Evolutionary conservation across 2,888 invertebrate species (phyloP), one percentile per base, ranked within the genome.

Genomic region (Syrista parreyssii): DNA sequence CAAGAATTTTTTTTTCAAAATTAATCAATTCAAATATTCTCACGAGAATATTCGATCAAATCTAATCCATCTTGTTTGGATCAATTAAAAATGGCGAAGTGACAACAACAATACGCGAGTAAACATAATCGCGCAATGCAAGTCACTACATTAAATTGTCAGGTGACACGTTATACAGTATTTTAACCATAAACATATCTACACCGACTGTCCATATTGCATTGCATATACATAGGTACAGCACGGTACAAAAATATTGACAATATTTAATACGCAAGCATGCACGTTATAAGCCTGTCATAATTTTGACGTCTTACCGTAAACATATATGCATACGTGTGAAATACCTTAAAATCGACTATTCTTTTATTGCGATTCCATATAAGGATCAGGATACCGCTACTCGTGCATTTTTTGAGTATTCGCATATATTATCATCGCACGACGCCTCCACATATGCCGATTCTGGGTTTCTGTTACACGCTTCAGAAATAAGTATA

Each of bases 401-500:
- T 55, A 55, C 23, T 23, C 55, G 23, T 55, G 55, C 71, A 33
- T 12, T 33, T 31, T 71, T 33, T 33, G 3, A 74, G 30, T 23
- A 23, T 36, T 34, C 74, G 36, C 12, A 23, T 35, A 34, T 30
- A 74, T 35, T 33, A 34, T 30, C 12, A 11, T n/a, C 15, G 36
- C 32, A 32, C 23, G 33, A 77, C 75, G 78, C 78, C 68, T 75
- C 36, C 32, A 34, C 68, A 12, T 73, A 71, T 40, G 68, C 71
- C 31, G 69, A 75, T 78, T 78, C 78, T 78, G 78, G 78, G 78
- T 78, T 78, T 78, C 68, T 78, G 78, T 78, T 75, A 78, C 78
- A 36, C 72, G 75, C 72, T 68, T 72, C 32, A 72, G 78, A 71
- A 73, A 75, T 55, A 72, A 68, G 75, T 69, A 69, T 71, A 75